Base-by-base conservation (phyloP, 2,797 vertebrate species). In the Gouania willdenowi region DNA sequence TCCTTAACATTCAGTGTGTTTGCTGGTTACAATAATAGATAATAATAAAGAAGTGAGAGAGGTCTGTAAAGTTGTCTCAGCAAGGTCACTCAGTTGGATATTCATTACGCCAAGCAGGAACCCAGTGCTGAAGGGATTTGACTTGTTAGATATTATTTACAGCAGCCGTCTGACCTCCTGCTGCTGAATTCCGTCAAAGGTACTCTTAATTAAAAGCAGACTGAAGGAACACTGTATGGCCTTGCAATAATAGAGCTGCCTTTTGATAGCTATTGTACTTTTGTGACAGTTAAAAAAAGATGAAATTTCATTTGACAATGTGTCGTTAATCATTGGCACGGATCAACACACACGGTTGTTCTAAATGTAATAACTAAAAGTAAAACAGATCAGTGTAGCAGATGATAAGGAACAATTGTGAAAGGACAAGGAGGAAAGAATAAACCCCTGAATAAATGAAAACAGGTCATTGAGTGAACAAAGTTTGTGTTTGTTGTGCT, bases 131-230 rank as follows among this genome's bases (percentile, higher is more conserved):
- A 65, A 47, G 51, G 60, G 53, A 46, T 73, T 66, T 62, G 23
- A 62, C 53, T 67, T 54, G 54, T 70, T 72, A 65, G 44, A 43
- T 49, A 46, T 72, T 71, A 75, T 73, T 73, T 65, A 73, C 15
- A 28, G 50, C 68, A 15, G 27, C 25, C 22, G 43, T 22, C 44
- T 55, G 47, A 73, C 53, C 68, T 63, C 66, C 63, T 16, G 54
- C 63, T 54, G 66, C 59, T 56, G 52, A 55, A 51, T 54, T 35
- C 50, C 49, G 59, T 51, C 62, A 50, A 48, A 63, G 44, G 52
- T 30, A 17, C 39, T 35, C 30, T 52, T 49, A 49, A 72, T 62
- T 57, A 50, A 29, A 52, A 58, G 29, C 56, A 61, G 47, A 73
- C 40, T 40, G 55, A 44, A 21, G 44, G 51, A 25, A 19, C 16